Evolutionary conservation across 1,140 invertebrate species (phyloP).

Genomic region (Brachionus rubens): DNA sequence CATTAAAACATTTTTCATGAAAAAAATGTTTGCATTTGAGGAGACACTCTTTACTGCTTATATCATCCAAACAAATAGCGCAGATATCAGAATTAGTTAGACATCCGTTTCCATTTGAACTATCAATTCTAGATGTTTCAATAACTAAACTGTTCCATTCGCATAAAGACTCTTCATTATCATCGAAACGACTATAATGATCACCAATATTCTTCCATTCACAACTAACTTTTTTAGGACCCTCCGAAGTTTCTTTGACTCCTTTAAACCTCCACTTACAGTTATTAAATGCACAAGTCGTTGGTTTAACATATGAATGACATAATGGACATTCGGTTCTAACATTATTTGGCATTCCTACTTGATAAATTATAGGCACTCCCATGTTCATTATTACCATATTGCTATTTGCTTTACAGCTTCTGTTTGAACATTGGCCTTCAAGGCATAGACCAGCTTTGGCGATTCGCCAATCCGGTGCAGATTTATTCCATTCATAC

Average conservation of each 20-base stretch:
- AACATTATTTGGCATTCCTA: not conserved
- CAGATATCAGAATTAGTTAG: not conserved
- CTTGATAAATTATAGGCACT: not conserved
- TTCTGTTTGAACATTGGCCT: not conserved
- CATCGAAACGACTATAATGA: not conserved
- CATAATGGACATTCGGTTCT: not conserved
- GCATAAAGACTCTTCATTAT: not conserved
- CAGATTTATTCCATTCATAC: not conserved
- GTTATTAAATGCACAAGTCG: not conserved
- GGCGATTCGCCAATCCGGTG: not conserved
- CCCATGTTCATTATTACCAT: not conserved
- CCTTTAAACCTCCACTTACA: not conserved
- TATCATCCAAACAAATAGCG: not conserved
- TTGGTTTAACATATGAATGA: not conserved
- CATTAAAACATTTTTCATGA: not conserved
- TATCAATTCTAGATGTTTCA: not conserved
- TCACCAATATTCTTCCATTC: not conserved
- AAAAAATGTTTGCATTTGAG: not conserved
- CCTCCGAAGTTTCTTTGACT: not conserved
- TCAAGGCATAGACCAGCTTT: not conserved
- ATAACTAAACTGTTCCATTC: not conserved
- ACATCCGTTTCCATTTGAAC: too few relatives aligned
- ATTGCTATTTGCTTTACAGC: not conserved
- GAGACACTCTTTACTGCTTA: not conserved
- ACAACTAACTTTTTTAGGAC: not conserved